phyloP scores from a whole-genome alignment of 2,797 vertebrate species.

The Sebastolobus alascanus region DNA sequence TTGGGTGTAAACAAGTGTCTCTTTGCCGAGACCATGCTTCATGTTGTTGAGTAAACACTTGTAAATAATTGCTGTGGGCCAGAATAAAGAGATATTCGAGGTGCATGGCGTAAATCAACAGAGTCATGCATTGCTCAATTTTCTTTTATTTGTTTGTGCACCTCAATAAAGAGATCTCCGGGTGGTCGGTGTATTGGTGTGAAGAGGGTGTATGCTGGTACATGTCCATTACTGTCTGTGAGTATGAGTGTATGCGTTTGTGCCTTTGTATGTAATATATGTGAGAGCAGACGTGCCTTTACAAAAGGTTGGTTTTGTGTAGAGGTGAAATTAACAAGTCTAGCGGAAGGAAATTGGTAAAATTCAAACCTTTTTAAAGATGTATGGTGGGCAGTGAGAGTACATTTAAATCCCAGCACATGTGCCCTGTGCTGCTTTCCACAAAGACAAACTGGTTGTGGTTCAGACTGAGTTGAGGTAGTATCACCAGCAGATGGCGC shows the following conservation, averaged over 20 bases:
- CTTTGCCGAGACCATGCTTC: conserved; percentile 59
- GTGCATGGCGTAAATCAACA: conserved; percentile 48
- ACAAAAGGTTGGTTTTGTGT: background rate
- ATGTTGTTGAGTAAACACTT: conserved; percentile 65
- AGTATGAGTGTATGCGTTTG: background rate
- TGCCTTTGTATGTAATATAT: background rate
- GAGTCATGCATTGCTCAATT: conserved; percentile 20
- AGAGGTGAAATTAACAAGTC: background rate
- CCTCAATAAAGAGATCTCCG: conserved; percentile 13
- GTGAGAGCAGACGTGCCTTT: background rate
- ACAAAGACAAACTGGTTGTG: conserved; percentile 11
- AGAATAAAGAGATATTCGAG: conserved; percentile 51
- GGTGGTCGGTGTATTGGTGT: conserved; percentile 19
- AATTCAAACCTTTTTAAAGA: background rate
- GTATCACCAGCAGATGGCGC: conserved; percentile 71
- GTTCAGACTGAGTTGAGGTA: conserved; percentile 17
- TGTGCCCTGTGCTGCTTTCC: background rate
- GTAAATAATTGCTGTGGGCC: conserved; percentile 68
- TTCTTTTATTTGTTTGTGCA: conserved; percentile 29
- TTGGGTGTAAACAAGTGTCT: conserved; percentile 81
- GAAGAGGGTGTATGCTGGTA: background rate
- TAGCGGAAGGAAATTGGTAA: background rate
- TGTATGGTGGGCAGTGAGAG: background rate
- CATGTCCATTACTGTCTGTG: conserved; percentile 7
- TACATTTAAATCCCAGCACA: background rate